Evolutionary conservation across 2,888 invertebrate species (phyloP), one percentile per base, ranked within the genome.

Genomic region (Leptothorax acervorum): DNA sequence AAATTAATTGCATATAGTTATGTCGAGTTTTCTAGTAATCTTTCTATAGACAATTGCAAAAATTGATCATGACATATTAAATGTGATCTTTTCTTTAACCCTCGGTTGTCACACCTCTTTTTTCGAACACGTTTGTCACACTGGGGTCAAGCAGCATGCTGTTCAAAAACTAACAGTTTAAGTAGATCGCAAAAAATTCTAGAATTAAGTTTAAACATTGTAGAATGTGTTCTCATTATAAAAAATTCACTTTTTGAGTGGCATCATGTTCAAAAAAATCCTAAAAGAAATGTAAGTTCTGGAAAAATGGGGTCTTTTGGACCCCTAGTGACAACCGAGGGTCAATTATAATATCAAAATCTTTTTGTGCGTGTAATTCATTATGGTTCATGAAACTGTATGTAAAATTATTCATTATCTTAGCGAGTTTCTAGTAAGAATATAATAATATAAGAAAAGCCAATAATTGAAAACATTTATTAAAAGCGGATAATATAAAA

Each of bases 361-460:
- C 6, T 31, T 39, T 6, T 42, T 60, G n/a, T 23, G 23, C 23
- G 23, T 23, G 23, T 68, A 78, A 75, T 71, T 57, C 6, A 18
- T n/a, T 48, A 35, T 35, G n/a, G 23, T 81, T 82, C 4, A 60
- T 42, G 82, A 75, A 88, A 83, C 74, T 63, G 11, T 85, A 76
- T 51, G 82, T n/a, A 84, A 87, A 87, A 84, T 68, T 18, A 65
- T 82, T 90, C 84, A 87, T 53, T 71, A 73, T 51, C 63, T 82
- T 82, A 85, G 45, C 60, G 60, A 68, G 6, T 57, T 51, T 42
- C 66, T 23, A 35, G 9, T 11, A 42, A 78, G 9, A 23, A 23
- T 23, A 23, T 23, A 23, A 31, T 12, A 3, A 55, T 31, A n/a
- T 18, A 66, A 66, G 3, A 65, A 42, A 3, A 45, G 4, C 6